Evolutionary conservation across 2,888 invertebrate genomes (phyloP).

Genomic region (Hedychridium roseum): DNA sequence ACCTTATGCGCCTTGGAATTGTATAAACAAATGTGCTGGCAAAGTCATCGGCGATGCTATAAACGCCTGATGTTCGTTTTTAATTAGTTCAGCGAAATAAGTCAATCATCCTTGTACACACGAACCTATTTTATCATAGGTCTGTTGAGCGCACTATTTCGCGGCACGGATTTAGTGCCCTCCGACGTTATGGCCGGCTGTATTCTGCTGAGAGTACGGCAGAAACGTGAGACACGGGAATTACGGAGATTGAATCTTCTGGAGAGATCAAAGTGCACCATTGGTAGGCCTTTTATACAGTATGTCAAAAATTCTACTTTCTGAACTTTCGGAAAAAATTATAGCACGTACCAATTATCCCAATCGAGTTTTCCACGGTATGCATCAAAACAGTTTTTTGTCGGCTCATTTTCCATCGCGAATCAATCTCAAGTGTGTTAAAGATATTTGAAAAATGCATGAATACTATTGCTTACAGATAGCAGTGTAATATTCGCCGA

Average conservation of each 20-base stretch:
- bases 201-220: constrained; percentile 80
- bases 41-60: too few species aligned
- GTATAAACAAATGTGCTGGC: too few species aligned
- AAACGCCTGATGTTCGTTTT: too few species aligned
- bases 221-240: constrained; percentile 77
- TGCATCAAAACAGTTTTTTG: too few species aligned
- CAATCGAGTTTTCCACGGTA: too few species aligned
- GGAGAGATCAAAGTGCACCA: constrained; percentile 73
- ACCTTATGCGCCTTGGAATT: too few species aligned
- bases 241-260: constrained; percentile 72
- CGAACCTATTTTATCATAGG: too few species aligned
- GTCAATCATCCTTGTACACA: too few species aligned
- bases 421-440: constrained; percentile 1
- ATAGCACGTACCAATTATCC: too few species aligned
- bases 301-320: constrained; percentile 7
- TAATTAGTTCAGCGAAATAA: too few species aligned
- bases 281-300: constrained; percentile 64
- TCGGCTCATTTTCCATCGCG: too few species aligned
- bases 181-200: constrained; percentile 90
- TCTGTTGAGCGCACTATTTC: constrained; percentile 79
- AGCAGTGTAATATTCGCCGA: constrained; percentile 69
- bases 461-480: constrained; percentile 58
- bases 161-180: constrained; percentile 86
- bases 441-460: constrained; percentile 6
- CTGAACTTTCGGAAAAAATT: too few species aligned